Conservation (phyloP, 2,888 invertebrate species). For the Nasonia oneida region DNA sequence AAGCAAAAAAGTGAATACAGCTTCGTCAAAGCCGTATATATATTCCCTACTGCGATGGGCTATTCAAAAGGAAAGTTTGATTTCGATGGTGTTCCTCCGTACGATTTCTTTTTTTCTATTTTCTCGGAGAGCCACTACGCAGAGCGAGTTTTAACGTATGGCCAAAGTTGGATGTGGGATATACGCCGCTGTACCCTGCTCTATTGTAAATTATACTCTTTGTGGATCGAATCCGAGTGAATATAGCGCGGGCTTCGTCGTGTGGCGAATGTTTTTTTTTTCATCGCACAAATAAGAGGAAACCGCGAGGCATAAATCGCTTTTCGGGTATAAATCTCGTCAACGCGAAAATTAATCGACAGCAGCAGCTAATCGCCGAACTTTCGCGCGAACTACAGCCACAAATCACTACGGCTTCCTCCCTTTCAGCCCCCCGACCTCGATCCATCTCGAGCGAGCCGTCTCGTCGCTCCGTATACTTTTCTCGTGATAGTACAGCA, state of each 20-base stretch:
- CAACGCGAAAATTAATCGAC: background rate
- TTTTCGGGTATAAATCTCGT: too few relatives aligned
- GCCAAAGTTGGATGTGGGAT: background rate
- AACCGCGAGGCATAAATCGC: too few relatives aligned
- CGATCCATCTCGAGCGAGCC: background rate
- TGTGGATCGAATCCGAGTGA: too few relatives aligned
- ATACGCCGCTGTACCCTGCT: too few relatives aligned
- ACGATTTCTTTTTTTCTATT: background rate
- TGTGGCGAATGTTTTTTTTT: too few relatives aligned
- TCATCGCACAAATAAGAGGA: too few relatives aligned
- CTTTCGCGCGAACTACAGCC: background rate
- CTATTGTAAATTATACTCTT: too few relatives aligned
- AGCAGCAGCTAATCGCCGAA: background rate
- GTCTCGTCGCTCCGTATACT: background rate
- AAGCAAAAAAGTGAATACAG: background rate
- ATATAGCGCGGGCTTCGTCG: too few relatives aligned
- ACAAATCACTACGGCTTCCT: background rate
- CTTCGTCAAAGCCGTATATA: background rate
- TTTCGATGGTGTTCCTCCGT: background rate
- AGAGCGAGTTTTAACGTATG: background rate
- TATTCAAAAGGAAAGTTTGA: background rate
- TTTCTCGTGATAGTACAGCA: background rate
- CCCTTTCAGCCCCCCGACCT: background rate
- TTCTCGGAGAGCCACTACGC: background rate
- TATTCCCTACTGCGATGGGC: background rate